Percentiles rank a stretch among this genome's conserved stretches.
phyloP scores from a whole-genome alignment of 1,140 invertebrate species.

The Neotoxoptera formosana region DNA sequence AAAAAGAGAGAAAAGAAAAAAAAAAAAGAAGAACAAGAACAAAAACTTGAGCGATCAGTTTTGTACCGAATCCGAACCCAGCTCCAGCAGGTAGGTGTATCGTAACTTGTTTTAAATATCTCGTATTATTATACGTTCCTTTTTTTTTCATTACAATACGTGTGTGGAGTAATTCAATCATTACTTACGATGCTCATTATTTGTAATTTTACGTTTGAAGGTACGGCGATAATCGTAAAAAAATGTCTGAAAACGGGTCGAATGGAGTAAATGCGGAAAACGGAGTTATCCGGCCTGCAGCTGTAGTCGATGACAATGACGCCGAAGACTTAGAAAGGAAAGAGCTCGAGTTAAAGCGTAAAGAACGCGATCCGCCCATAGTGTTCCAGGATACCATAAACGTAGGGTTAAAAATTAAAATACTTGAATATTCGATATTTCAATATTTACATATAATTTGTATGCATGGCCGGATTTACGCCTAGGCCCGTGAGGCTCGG shows the following conservation, averaged over 20 bases:
- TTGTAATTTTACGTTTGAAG: slow-evolving; percentile 11
- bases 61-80: slow-evolving; percentile 13
- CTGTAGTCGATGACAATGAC: slow-evolving; percentile 65
- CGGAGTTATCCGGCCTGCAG: slow-evolving; percentile 63
- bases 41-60: slow-evolving; percentile 61
- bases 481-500: too few relatives aligned
- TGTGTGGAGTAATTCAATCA: background rate
- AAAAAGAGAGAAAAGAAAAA: slow-evolving; percentile 75
- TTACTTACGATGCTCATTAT: background rate
- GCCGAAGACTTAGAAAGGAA: slow-evolving; percentile 73
- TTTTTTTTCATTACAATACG: background rate
- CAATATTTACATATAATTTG: background rate
- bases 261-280: slow-evolving; percentile 56
- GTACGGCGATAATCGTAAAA: background rate
- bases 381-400: slow-evolving; percentile 79
- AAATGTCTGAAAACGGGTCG: slow-evolving; percentile 59
- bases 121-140: background rate
- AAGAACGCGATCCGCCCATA: slow-evolving; percentile 81
- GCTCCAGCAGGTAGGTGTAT: slow-evolving; percentile 40
- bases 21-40: slow-evolving; percentile 74
- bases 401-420: slow-evolving; percentile 67
- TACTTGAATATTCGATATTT: background rate
- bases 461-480: too few relatives aligned
- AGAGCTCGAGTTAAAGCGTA: slow-evolving; percentile 75
- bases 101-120: background rate